Conservation (phyloP, 2,113 vertebrate genomes). For the Argyrosomus japonicus region DNA sequence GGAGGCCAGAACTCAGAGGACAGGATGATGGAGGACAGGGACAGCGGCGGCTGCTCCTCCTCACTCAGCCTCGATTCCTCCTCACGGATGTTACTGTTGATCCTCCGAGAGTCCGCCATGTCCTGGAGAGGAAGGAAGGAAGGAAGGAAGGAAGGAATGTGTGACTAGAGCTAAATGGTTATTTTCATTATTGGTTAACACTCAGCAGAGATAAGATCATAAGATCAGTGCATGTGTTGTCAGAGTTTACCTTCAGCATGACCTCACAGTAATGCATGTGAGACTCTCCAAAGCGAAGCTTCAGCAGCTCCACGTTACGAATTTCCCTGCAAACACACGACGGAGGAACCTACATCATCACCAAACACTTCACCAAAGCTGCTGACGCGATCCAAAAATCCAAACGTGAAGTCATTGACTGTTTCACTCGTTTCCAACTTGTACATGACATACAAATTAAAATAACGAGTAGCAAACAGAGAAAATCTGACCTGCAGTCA, state of each 20-base stretch:
- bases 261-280: slow-evolving; percentile 99
- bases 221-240: not conserved
- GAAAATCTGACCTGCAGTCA: no score
- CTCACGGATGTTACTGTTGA: slow-evolving; percentile 94
- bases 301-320: slow-evolving; percentile 97
- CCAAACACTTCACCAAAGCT: no score
- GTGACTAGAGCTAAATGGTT: not conserved
- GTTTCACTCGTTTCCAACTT: no score
- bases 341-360: not conserved
- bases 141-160: not conserved
- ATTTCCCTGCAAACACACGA: slow-evolving; percentile 88
- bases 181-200: no score
- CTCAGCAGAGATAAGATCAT: no score
- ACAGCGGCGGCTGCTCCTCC: slow-evolving; percentile 88
- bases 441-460: no score
- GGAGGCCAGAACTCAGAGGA: slow-evolving; percentile 98
- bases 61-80: slow-evolving; percentile 90
- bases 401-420: no score
- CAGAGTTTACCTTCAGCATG: slow-evolving; percentile 89
- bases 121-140: slow-evolving; percentile 82
- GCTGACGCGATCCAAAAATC: no score
- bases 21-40: slow-evolving; percentile 91
- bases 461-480: no score
- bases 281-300: slow-evolving; percentile 96
- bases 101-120: slow-evolving; percentile 95